phyloP scores from a whole-genome alignment of 2,888 invertebrate species.

The Smittia sp. region DNA sequence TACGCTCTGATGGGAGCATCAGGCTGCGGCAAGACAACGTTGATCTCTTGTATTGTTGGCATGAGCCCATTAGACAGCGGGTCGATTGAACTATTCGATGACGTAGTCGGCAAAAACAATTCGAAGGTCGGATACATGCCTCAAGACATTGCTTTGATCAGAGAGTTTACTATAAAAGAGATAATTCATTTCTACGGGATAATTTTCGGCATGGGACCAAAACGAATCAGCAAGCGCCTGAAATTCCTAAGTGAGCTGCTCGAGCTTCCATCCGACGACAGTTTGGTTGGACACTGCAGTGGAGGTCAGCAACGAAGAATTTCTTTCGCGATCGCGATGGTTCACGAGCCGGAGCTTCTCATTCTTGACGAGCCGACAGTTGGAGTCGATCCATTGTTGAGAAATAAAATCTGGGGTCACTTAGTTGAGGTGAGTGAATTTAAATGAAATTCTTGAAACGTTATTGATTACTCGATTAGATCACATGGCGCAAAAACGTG shows the following conservation, averaged over 20 bases:
- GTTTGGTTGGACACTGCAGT: conserved; percentile 64
- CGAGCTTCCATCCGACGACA: conserved; percentile 64
- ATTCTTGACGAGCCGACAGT: conserved; percentile 86
- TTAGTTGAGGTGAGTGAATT: too few relatives aligned
- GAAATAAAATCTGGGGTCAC: conserved; percentile 77
- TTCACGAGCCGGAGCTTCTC: conserved; percentile 76
- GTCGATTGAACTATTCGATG: conserved; percentile 64
- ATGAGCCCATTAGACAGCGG: conserved; percentile 70
- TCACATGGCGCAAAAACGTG: conserved; percentile 61
- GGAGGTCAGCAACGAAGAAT: conserved; percentile 82
- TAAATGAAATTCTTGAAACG: too few relatives aligned
- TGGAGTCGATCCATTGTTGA: conserved; percentile 76
- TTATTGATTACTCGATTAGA: conserved; percentile 63
- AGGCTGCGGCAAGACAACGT: conserved; percentile 76
- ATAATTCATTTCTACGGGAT: conserved; percentile 77
- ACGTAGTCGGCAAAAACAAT: conserved; percentile 51
- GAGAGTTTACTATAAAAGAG: conserved; percentile 70
- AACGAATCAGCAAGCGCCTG: conserved; percentile 60
- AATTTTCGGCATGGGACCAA: conserved; percentile 66
- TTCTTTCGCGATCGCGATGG: conserved; percentile 74
- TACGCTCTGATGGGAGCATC: conserved; percentile 79
- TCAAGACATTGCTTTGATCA: conserved; percentile 68
- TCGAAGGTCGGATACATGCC: conserved; percentile 78
- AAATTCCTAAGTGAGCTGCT: conserved; percentile 64
- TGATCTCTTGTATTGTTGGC: conserved; percentile 53